phyloP scores from a whole-genome alignment of 2,113 vertebrate species.

The Physeter macrocephalus region DNA sequence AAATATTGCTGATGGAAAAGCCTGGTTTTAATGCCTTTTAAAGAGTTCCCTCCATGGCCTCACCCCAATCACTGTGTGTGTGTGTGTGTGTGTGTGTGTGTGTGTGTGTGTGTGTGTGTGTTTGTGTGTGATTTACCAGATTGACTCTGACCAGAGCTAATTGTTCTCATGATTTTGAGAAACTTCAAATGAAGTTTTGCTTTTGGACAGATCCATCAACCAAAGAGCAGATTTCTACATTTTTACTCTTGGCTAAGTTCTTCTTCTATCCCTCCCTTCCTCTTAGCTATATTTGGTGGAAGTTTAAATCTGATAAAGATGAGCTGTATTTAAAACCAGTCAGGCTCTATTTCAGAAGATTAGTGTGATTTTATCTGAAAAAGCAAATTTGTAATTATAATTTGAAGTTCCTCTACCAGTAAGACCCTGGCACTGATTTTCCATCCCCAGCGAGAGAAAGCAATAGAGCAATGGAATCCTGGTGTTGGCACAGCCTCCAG shows the following conservation, averaged over 20 bases:
- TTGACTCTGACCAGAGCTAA: not conserved
- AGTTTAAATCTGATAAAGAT: constrained; percentile 22
- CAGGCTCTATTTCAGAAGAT: constrained; percentile 18
- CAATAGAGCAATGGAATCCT: not conserved
- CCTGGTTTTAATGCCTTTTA: not conserved
- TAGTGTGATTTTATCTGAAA: constrained; percentile 1
- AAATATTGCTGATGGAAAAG: not conserved
- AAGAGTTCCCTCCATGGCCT: not conserved
- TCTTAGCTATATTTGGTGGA: constrained; percentile 7
- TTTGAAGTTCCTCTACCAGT: not conserved
- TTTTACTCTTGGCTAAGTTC: not conserved
- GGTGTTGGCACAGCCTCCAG: not conserved
- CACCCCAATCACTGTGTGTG: not conserved
- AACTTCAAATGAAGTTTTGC: not conserved
- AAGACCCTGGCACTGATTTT: not conserved
- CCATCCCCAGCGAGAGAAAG: not conserved
- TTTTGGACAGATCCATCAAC: not conserved
- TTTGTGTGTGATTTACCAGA: too few relatives aligned
- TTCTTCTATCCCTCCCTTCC: not conserved
- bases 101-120: not conserved
- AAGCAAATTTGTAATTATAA: constrained; percentile 12
- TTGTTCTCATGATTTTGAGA: not conserved
- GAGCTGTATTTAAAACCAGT: constrained; percentile 41
- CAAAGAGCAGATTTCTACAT: not conserved
- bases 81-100: too few relatives aligned